A percentile compares a stretch with the other conserved stretches of the same genome.
These are phyloP conservation scores for Poeciliopsis presidionis DNA, from an alignment of 2,797 vertebrate genomes.

Conservation along the genomic window DNA sequence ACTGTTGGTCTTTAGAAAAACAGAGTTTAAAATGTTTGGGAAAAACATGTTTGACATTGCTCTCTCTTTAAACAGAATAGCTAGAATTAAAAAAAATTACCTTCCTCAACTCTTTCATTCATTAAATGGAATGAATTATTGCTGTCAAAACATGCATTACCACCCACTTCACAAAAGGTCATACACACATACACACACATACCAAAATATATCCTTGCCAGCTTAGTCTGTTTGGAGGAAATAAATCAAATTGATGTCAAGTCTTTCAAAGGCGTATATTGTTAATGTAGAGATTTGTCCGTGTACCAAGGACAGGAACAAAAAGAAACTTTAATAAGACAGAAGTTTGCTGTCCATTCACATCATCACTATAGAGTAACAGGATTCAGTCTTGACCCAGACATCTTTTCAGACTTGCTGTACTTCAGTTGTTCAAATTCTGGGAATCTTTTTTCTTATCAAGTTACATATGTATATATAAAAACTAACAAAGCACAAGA, in stretches of 20 bases:
- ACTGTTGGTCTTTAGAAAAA: background rate
- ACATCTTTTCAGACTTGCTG: background rate
- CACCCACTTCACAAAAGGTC: constrained; percentile 8
- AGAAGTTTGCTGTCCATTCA: constrained; percentile 4
- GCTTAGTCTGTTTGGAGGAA: constrained; percentile 32
- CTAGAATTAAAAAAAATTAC: constrained; percentile 26
- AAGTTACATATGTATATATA: no score
- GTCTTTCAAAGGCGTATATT: constrained; percentile 28
- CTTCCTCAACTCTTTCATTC: constrained; percentile 58
- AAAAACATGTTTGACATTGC: background rate
- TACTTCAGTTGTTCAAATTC: background rate
- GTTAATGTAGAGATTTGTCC: constrained; percentile 16
- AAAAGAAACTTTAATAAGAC: constrained; percentile 10
- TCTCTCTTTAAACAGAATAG: constrained; percentile 12
- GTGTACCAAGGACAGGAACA: constrained; percentile 37
- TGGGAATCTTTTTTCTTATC: background rate
- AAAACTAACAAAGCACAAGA: background rate
- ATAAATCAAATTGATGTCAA: constrained; percentile 52
- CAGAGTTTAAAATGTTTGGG: background rate
- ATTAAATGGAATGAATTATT: constrained; percentile 69
- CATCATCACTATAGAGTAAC: background rate
- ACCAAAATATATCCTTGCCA: constrained; percentile 24
- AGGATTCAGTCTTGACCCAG: background rate
- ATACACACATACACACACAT: constrained; percentile 3
- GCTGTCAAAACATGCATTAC: constrained; percentile 60